A percentile compares a stretch with the other conserved stretches of the same genome.
These are phyloP conservation scores for Tetropium fuscum DNA, from an alignment of 2,888 invertebrate genomes.

Conservation along the genomic window DNA sequence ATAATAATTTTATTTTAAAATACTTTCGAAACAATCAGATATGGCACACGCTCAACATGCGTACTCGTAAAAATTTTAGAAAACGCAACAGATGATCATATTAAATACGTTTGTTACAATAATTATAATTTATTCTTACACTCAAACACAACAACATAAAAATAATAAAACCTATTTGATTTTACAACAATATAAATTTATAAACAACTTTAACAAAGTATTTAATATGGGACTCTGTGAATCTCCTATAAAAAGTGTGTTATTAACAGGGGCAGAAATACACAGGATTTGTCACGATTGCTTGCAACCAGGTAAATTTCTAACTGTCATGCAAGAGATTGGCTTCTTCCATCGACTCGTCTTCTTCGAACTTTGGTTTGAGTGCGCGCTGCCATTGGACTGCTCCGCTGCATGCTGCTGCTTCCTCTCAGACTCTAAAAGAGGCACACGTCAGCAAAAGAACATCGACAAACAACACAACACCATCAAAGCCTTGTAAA, in stretches of 20 bases:
- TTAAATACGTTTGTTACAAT: slow-evolving; percentile 50
- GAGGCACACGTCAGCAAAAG: no score
- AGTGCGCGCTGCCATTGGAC: slow-evolving; percentile 60
- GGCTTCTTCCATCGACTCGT: slow-evolving; percentile 71
- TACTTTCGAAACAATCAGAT: slow-evolving; percentile 42
- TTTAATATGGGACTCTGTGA: slow-evolving; percentile 51
- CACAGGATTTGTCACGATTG: slow-evolving; percentile 69
- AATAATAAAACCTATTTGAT: slow-evolving; percentile 57
- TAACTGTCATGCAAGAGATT: slow-evolving; percentile 71
- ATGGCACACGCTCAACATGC: slow-evolving; percentile 56
- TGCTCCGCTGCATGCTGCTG: slow-evolving; percentile 47
- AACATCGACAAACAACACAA: no score
- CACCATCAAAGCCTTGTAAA: no score
- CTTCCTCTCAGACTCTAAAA: slow-evolving; percentile 37
- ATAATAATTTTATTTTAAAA: slow-evolving; percentile 18
- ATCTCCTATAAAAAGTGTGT: slow-evolving; percentile 37
- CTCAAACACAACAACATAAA: slow-evolving; percentile 48
- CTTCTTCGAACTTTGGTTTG: slow-evolving; percentile 65
- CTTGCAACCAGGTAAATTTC: slow-evolving; percentile 72
- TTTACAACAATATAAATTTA: slow-evolving; percentile 59
- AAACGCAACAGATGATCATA: slow-evolving; percentile 46
- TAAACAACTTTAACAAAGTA: slow-evolving; percentile 51
- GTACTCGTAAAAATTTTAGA: slow-evolving; percentile 41
- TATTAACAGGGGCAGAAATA: slow-evolving; percentile 44
- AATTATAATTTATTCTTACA: slow-evolving; percentile 29